These are phyloP conservation scores for Syrmaticus mikado DNA, from an alignment of 2,113 vertebrate species.

Conservation along the genomic window DNA sequence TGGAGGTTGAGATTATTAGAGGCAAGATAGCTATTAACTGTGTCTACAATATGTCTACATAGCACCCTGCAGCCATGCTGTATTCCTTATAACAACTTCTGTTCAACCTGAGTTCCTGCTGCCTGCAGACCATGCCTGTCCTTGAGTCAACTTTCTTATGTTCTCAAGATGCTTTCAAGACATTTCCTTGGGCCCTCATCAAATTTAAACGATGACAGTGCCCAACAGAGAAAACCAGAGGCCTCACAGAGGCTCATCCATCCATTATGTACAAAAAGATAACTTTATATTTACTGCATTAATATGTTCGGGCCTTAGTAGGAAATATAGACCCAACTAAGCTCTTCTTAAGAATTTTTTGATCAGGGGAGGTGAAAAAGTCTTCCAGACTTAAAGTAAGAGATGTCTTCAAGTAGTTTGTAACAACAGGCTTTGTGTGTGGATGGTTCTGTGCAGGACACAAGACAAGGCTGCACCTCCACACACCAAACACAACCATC, in stretches of 20 bases:
- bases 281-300: not conserved
- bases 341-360: not conserved
- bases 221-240: not conserved
- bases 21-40: not conserved
- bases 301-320: not conserved
- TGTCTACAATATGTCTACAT: not conserved
- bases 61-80: not conserved
- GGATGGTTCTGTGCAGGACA: not conserved
- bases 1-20: not conserved
- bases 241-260: not conserved
- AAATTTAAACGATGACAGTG: not conserved
- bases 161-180: not conserved
- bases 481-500: not conserved
- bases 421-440: not conserved
- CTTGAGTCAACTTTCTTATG: not conserved
- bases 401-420: not conserved
- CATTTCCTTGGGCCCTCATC: not conserved
- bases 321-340: not conserved
- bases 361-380: not conserved
- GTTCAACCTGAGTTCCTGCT: not conserved
- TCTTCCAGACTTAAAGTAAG: too few relatives aligned
- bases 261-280: not conserved
- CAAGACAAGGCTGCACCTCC: not conserved
- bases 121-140: slow-evolving; percentile 1
- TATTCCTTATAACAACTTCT: not conserved